These are phyloP conservation scores for Eurystomus glaucurus DNA, from an alignment of 2,797 vertebrate species.

Conservation along the genomic window DNA sequence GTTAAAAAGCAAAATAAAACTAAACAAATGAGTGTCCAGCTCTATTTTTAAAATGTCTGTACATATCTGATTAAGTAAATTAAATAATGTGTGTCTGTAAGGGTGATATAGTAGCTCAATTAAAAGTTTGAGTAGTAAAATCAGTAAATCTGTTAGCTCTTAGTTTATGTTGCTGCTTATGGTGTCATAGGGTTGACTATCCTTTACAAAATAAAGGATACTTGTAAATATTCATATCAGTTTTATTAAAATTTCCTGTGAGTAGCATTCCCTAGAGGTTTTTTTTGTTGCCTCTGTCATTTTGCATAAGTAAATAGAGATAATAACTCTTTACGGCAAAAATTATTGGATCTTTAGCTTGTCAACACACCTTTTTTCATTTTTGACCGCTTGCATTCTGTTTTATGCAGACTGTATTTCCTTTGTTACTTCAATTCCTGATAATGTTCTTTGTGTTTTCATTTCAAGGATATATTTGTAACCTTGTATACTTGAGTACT, in stretches of 20 bases:
- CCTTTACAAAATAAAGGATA: background rate
- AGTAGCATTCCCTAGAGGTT: background rate
- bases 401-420: background rate
- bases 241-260: background rate
- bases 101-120: conserved; percentile 13
- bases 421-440: background rate
- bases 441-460: background rate
- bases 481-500: background rate
- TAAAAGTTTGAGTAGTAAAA: background rate
- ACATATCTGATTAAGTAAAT: background rate
- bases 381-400: background rate
- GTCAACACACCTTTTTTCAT: background rate
- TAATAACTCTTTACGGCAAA: background rate
- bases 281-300: background rate
- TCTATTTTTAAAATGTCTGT: background rate
- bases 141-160: conserved; percentile 4
- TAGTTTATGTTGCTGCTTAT: background rate
- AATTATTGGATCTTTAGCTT: background rate
- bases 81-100: background rate
- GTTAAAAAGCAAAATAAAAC: conserved; percentile 20
- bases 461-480: background rate
- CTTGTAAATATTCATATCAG: background rate
- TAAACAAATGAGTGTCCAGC: background rate
- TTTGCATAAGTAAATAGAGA: background rate
- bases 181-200: background rate